These are phyloP conservation scores for Periophthalmus magnuspinnatus DNA, from an alignment of 2,797 vertebrate genomes.

Conservation along the genomic window DNA sequence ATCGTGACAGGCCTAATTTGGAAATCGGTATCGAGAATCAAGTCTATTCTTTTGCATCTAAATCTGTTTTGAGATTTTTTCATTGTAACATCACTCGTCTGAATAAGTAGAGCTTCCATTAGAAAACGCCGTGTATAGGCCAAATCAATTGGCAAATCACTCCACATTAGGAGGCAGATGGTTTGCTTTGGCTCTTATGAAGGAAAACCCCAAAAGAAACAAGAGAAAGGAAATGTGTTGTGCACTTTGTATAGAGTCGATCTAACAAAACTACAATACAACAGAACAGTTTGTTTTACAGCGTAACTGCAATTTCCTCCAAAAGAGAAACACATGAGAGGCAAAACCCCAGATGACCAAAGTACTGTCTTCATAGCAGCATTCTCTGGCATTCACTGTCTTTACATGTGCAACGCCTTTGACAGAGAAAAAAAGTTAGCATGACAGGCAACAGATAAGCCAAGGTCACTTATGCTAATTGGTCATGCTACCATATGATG, in stretches of 20 bases:
- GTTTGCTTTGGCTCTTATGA: neutral
- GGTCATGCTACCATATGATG: constrained; percentile 80
- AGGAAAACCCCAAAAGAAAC: neutral
- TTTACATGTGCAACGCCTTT: constrained; percentile 44
- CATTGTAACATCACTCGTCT: too few relatives aligned
- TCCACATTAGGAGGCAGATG: neutral
- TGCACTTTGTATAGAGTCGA: neutral
- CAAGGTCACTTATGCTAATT: constrained; percentile 78
- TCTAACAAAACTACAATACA: neutral
- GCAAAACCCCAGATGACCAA: constrained; percentile 27
- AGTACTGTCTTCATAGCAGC: constrained; percentile 44
- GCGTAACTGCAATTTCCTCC: constrained; percentile 26
- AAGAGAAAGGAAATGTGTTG: constrained; percentile 1
- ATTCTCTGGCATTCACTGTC: constrained; percentile 24
- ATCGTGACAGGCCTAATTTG: too few relatives aligned
- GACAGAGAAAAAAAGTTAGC: constrained; percentile 50
- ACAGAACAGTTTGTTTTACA: neutral
- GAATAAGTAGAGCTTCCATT: neutral
- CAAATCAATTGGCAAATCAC: neutral
- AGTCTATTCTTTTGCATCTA: too few relatives aligned
- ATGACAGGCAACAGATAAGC: constrained; percentile 73
- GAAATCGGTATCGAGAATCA: too few relatives aligned
- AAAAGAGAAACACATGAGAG: constrained; percentile 26
- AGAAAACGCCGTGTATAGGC: neutral
- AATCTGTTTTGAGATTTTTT: too few relatives aligned